Conservation (phyloP, 2,888 invertebrate genomes). For the Drosophila suboccidentalis region DNA sequence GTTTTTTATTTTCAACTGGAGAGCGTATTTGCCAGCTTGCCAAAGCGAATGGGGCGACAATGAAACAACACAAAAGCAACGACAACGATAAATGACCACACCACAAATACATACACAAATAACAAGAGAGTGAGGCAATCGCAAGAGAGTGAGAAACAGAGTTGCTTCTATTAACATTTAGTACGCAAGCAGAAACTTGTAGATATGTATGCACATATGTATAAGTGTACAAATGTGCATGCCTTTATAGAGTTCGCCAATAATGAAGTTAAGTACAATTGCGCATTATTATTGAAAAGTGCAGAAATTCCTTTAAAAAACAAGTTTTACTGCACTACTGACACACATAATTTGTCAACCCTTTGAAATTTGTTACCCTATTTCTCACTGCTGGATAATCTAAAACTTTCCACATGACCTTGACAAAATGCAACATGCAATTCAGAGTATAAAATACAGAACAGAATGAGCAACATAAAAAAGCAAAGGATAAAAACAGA, state of each 20-base stretch:
- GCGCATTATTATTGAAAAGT: neutral
- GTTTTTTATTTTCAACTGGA: conserved; percentile 19
- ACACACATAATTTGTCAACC: conserved; percentile 43
- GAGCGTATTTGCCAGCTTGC: conserved; percentile 34
- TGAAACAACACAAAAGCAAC: conserved; percentile 31
- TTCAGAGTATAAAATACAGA: neutral
- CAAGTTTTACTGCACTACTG: conserved; percentile 38
- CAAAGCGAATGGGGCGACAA: conserved; percentile 37
- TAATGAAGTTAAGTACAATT: neutral
- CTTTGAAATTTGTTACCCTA: neutral
- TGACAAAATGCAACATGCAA: conserved; percentile 27
- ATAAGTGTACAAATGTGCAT: no score
- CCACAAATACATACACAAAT: conserved; percentile 4
- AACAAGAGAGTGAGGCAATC: conserved; percentile 11
- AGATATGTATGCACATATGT: neutral
- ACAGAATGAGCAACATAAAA: conserved; percentile 1
- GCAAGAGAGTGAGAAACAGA: neutral
- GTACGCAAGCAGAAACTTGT: conserved; percentile 4
- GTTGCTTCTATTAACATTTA: conserved; percentile 27
- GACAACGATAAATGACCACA: conserved; percentile 37
- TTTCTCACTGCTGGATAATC: neutral
- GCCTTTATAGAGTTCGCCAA: neutral
- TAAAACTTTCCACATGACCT: conserved; percentile 39
- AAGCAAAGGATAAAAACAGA: conserved; percentile 15
- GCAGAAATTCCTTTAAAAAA: neutral